Conservation (phyloP, 2,113 vertebrate species). For the mouse (Mus musculus) region DNA sequence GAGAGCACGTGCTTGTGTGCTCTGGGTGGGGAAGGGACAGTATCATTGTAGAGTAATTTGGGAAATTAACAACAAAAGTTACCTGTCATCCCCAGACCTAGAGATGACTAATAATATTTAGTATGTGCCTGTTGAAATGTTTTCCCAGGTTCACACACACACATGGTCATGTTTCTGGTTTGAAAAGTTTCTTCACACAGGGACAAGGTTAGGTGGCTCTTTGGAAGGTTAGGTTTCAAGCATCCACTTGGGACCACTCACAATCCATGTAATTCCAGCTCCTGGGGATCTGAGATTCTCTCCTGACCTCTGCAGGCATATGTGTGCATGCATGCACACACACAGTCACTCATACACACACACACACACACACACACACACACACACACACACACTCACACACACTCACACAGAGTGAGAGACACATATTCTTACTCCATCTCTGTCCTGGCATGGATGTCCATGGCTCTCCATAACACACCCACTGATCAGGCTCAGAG, state of each 20-base stretch:
- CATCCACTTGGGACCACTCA: background rate
- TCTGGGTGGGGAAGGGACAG: background rate
- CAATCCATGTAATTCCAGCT: background rate
- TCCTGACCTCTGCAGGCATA: background rate
- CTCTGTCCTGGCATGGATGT: background rate
- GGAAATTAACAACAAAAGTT: slow-evolving; percentile 22
- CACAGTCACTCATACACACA: too few relatives aligned
- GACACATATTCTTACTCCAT: background rate
- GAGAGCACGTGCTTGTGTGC: background rate
- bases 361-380: too few relatives aligned
- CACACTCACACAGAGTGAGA: background rate
- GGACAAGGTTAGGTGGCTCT: background rate
- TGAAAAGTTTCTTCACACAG: background rate
- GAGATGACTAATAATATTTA: background rate
- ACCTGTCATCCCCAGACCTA: background rate
- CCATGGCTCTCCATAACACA: background rate
- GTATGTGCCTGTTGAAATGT: background rate
- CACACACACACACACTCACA: too few relatives aligned
- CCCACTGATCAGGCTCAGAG: background rate
- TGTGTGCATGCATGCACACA: background rate
- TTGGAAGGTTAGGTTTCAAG: background rate
- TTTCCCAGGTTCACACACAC: background rate
- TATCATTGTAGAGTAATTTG: background rate
- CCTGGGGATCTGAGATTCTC: background rate
- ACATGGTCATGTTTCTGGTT: background rate